Evolutionary conservation across 2,113 vertebrate species (phyloP).

Genomic region (Eira barbara): DNA sequence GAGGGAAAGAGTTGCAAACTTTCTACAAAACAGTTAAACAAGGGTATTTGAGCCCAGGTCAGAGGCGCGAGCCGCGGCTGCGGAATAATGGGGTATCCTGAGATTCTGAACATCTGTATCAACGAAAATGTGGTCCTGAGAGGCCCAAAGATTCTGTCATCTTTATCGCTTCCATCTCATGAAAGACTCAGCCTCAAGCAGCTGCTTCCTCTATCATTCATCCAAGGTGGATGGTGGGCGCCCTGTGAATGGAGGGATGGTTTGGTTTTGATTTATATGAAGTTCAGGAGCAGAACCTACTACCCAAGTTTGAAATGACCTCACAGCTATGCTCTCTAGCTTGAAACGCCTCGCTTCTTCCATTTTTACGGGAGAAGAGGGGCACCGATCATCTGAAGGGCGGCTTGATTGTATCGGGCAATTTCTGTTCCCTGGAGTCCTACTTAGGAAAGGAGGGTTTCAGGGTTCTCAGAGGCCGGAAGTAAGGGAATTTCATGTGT

Average conservation of each 20-base stretch:
- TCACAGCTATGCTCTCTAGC: neutral
- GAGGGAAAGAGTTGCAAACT: neutral
- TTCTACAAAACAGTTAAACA: neutral
- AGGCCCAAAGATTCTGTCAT: neutral
- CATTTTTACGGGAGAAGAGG: neutral
- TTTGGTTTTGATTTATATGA: neutral
- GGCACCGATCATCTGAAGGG: neutral
- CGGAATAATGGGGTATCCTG: neutral
- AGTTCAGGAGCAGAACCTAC: neutral
- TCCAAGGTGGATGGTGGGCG: neutral
- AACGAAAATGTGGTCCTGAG: neutral
- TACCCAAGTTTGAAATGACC: neutral
- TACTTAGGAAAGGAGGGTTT: neutral
- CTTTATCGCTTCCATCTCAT: neutral
- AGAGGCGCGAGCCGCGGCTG: accelerated
- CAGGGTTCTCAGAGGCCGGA: neutral
- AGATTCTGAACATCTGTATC: neutral
- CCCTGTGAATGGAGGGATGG: neutral
- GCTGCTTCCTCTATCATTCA: neutral
- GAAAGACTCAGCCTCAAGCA: conserved; percentile 4
- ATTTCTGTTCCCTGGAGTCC: conserved; percentile 11
- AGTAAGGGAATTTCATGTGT: conserved; percentile 4
- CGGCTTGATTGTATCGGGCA: conserved; percentile 7
- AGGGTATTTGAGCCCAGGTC: neutral
- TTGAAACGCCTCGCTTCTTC: neutral